A percentile compares a stretch with the other conserved stretches of the same genome.
Evolutionary conservation across 2,888 invertebrate species (phyloP).

Genomic region (Ectemnius continuus): DNA sequence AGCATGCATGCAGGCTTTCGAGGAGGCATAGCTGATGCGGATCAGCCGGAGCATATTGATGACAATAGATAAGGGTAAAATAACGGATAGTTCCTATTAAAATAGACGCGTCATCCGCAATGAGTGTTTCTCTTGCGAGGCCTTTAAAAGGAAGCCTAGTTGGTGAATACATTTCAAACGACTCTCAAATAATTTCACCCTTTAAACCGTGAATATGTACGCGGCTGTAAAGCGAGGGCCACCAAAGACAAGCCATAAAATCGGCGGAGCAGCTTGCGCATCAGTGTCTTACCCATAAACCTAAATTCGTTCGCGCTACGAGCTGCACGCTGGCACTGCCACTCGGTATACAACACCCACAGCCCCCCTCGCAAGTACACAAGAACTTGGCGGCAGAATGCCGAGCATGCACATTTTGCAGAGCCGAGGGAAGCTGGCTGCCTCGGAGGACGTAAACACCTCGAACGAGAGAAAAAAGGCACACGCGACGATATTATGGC

Average conservation of each 20-base stretch:
- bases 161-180: no score
- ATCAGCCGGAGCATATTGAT: not conserved
- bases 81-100: not conserved
- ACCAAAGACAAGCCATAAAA: no score
- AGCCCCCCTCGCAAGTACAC: conserved; percentile 1
- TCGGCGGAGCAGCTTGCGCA: no score
- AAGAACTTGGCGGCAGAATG: conserved; percentile 13
- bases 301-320: conserved; percentile 21
- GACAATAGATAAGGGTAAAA: not conserved
- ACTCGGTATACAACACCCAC: conserved; percentile 29
- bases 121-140: not conserved
- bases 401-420: conserved; percentile 20
- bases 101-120: no score
- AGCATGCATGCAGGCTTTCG: not conserved
- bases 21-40: not conserved
- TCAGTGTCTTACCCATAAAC: conserved; percentile 34
- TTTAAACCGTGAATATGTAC: no score
- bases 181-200: no score
- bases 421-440: not conserved
- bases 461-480: not conserved
- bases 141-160: not conserved
- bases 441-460: not conserved
- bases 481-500: no score
- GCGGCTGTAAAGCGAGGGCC: not conserved
- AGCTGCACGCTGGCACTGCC: conserved; percentile 11